A percentile compares a stretch with the other conserved stretches of the same genome.
phyloP scores from a whole-genome alignment of 2,113 vertebrate genomes.

The Pan paniscus region DNA sequence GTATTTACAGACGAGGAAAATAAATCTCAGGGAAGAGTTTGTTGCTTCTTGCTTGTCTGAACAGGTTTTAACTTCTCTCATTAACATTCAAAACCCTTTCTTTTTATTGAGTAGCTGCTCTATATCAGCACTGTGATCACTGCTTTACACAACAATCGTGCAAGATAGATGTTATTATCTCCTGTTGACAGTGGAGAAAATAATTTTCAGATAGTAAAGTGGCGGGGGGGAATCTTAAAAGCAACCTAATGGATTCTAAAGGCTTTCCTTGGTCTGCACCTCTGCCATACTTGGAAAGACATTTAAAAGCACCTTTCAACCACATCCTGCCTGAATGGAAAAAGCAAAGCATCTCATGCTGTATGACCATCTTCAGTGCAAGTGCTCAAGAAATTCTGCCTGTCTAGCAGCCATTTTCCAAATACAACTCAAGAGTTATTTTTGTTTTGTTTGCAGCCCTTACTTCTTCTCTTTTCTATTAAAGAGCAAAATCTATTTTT shows the following conservation, averaged over 20 bases:
- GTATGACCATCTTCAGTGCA: background rate
- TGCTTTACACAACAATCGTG: background rate
- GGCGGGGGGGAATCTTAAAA: background rate
- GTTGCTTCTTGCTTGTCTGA: background rate
- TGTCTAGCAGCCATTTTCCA: background rate
- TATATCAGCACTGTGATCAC: background rate
- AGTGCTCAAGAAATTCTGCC: background rate
- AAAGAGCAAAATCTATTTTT: background rate
- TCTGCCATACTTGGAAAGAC: background rate
- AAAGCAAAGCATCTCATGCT: background rate
- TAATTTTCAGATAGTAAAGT: background rate
- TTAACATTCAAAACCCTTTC: conserved; percentile 11
- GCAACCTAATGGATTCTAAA: conserved; percentile 2
- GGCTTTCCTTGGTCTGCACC: background rate
- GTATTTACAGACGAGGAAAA: background rate
- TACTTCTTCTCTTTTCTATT: background rate
- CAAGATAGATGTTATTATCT: background rate
- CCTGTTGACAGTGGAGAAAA: background rate
- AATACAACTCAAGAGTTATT: background rate
- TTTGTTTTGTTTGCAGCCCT: background rate
- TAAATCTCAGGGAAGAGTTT: background rate
- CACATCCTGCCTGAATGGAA: background rate
- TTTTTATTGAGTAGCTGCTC: background rate
- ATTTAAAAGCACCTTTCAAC: conserved; percentile 3
- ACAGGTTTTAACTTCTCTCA: background rate